Base-by-base conservation (phyloP, 2,797 vertebrate species). In the Anabacerthia variegaticeps region DNA sequence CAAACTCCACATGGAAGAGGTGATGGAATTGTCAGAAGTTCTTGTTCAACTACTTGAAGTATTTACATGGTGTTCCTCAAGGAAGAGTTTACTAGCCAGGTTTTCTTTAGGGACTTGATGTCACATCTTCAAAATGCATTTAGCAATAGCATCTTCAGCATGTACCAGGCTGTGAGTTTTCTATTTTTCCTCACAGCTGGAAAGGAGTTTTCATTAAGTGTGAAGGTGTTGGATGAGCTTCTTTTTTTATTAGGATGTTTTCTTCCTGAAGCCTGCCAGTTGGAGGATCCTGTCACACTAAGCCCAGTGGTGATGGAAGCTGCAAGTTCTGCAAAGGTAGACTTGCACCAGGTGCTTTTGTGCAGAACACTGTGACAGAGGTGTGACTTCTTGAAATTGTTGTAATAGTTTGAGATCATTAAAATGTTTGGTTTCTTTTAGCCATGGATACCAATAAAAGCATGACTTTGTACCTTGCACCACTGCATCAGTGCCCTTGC, bases 141-240 rank as follows among this genome's bases (percentile, higher is more conserved):
- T 61, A 73, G n/a, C 34, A 30, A 1, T 46, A 21, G 8, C 2
- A 22, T 36, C 65, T 46, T 74, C 36, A 44, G 0, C 2, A 0
- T 21, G 14, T 79, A 28, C 6, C 3, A 8, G 36, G 12, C 10
- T 44, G 8, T 1, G 2, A 9, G 4, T 61, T 91, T 67, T 23
- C 15, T 46, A 14, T 26, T 61, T 58, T 75, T 66, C 26, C n/a
- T 92, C 16, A 23, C 23, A 51, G 18, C 13, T 66, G 44, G 24
- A 74, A 77, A 83, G 26, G 41, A 54, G 23, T 68, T 92, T 52
- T 46, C 20, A 20, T 43, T 39, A 44, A 58, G 9, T 3, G 1
- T 63, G 26, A 30, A 75, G 27, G 9, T 74, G 39, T 32, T 63
- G 43, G 23, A 17, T 66, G 34, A 71, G 16, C 9, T 66, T 4